Base-by-base conservation (phyloP, 2,888 invertebrate genomes). In the Trachelus troglodyta region DNA sequence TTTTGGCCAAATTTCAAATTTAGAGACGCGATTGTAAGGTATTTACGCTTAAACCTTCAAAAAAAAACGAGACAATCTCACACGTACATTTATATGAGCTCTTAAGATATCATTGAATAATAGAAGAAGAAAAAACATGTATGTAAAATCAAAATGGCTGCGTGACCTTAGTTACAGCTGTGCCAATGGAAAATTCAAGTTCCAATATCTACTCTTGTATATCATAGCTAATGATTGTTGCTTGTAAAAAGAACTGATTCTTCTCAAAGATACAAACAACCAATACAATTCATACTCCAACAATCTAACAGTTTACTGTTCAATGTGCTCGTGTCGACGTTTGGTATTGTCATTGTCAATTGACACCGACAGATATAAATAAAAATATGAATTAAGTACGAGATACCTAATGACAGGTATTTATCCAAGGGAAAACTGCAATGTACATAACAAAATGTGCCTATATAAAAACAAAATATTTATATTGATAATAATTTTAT, bases 401-500 rank as follows among this genome's bases (percentile, higher is more conserved):
- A 74, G 30, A 78, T 74, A 77, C 74, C 69, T 69, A 68, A 34
- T 69, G 75, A 56, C 68, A 56, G 74, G 68, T 35, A 76, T 69
- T n/a, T 71, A 68, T 80, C 75, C 76, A 68, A 82, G 80, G 83
- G 76, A 80, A 80, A 81, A 82, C 76, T 86, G 81, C 83, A 81
- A 84, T 85, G 87, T 89, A 89, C 79, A 88, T 87, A 87, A 81
- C 83, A 86, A 82, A 84, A 85, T 81, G 88, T 89, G 89, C 89
- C 89, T 89, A 85, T 83, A 84, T 81, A 83, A 77, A 77, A 79
- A 82, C 34, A 79, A 83, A 80, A 84, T 86, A 89, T 87, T 86
- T 87, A 87, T 89, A 87, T 85, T 82, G 79, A 83, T 81, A 80
- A 86, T 88, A 88, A 84, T 89, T 89, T 89, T 89, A 87, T 89